Conservation (phyloP, 2,888 invertebrate genomes). For the Brachyptera risi region DNA sequence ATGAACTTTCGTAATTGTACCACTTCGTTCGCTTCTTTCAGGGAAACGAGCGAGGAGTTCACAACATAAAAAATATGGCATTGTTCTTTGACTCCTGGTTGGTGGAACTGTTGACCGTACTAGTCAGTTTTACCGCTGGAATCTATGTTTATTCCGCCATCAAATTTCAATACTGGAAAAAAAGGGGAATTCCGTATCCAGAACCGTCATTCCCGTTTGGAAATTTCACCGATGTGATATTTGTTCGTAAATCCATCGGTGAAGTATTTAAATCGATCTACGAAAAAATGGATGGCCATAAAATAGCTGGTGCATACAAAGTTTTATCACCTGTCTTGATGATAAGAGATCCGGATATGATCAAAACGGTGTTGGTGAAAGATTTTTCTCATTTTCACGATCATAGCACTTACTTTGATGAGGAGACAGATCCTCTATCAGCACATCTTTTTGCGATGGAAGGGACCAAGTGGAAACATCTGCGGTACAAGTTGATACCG, state of each 20-base stretch:
- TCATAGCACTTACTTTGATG: constrained; percentile 58
- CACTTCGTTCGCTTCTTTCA: too few species aligned
- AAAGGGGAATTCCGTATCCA: too few species aligned
- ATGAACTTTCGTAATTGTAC: too few species aligned
- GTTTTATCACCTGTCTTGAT: constrained; percentile 52
- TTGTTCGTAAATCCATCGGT: constrained; percentile 52
- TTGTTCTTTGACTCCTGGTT: too few species aligned
- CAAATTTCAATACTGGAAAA: too few species aligned
- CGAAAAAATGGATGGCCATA: constrained; percentile 36
- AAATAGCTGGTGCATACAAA: constrained; percentile 22
- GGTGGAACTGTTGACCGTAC: too few species aligned
- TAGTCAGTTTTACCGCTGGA: too few species aligned
- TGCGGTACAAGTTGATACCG: constrained; percentile 60
- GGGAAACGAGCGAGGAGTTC: too few species aligned
- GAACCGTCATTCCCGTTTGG: constrained; percentile 61
- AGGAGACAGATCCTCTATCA: constrained; percentile 56
- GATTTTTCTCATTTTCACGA: constrained; percentile 65
- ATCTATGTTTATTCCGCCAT: too few species aligned
- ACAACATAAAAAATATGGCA: too few species aligned
- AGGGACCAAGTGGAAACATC: constrained; percentile 58
- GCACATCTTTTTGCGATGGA: constrained; percentile 56
- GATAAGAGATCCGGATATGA: constrained; percentile 57
- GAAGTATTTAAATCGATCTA: constrained; percentile 58
- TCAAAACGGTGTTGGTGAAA: constrained; percentile 58
- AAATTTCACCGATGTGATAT: constrained; percentile 53